Conservation (phyloP, 2,797 vertebrate genomes). For the Setipinna tenuifilis region DNA sequence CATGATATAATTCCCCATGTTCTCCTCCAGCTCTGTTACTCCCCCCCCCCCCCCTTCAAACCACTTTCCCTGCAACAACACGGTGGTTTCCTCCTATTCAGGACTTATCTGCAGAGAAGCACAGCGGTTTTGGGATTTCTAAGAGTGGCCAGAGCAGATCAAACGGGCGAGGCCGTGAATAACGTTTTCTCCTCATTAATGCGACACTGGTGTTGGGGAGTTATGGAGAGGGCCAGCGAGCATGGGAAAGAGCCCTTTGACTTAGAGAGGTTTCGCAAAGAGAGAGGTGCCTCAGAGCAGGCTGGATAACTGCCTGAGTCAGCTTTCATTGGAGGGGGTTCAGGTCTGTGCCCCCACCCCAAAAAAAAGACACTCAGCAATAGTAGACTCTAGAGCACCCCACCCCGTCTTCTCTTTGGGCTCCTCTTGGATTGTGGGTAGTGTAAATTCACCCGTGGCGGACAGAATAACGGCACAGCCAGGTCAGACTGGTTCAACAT, state of each 20-base stretch:
- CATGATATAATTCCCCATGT: slow-evolving; percentile 22
- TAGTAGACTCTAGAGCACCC: neutral
- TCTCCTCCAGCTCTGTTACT: neutral
- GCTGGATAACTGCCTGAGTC: neutral
- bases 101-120: slow-evolving; percentile 30
- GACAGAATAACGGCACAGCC: neutral
- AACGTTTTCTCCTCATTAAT: slow-evolving; percentile 38
- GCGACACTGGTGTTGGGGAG: slow-evolving; percentile 30
- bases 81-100: slow-evolving; percentile 13
- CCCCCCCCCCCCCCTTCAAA: neutral
- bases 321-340: neutral
- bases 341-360: neutral
- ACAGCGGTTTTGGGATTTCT: slow-evolving; percentile 23
- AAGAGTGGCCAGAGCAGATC: slow-evolving; percentile 30
- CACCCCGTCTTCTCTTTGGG: neutral
- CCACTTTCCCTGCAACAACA: slow-evolving; percentile 28
- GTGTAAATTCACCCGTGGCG: neutral
- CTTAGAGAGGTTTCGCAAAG: neutral
- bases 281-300: neutral
- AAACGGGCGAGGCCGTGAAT: slow-evolving; percentile 33
- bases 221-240: slow-evolving; percentile 25
- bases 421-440: neutral
- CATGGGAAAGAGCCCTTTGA: neutral
- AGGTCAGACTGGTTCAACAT: neutral
- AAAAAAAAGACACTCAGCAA: neutral